These are phyloP conservation scores for Abscondita cerata DNA, from an alignment of 2,888 invertebrate species.

Conservation along the genomic window DNA sequence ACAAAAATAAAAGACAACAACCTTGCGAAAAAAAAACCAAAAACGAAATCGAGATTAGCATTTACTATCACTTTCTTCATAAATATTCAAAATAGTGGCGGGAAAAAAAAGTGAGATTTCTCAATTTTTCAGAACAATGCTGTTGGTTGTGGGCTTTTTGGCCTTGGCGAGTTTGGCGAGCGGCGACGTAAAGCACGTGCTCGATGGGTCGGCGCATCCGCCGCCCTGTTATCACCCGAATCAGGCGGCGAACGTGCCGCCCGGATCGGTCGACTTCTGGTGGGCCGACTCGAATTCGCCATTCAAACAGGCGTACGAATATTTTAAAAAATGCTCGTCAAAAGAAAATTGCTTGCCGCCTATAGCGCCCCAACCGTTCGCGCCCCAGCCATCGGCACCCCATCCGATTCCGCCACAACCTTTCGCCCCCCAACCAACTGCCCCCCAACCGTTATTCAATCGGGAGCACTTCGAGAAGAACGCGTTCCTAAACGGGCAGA, in stretches of 20 bases:
- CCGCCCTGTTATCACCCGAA: conserved; percentile 46
- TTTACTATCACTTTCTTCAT: no score
- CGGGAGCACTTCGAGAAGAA: conserved; percentile 50
- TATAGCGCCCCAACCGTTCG: conserved; percentile 11
- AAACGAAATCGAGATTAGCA: no score
- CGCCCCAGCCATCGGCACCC: background rate
- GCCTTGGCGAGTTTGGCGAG: conserved; percentile 36
- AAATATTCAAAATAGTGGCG: no score
- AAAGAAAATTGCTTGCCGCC: conserved; percentile 47
- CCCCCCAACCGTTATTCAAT: background rate
- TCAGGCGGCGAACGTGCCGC: conserved; percentile 50
- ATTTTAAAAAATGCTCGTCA: conserved; percentile 53
- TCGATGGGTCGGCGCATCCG: conserved; percentile 45
- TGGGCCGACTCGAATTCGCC: conserved; percentile 68
- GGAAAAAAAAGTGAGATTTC: no score
- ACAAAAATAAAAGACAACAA: no score
- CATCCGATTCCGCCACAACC: conserved; percentile 27
- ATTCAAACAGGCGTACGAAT: conserved; percentile 60
- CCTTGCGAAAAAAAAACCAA: no score
- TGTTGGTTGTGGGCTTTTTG: conserved; percentile 52
- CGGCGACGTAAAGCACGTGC: conserved; percentile 49
- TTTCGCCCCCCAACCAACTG: background rate
- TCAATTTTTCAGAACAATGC: conserved; percentile 50
- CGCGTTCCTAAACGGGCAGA: conserved; percentile 51
- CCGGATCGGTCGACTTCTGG: conserved; percentile 63